Evolutionary conservation across 2,888 invertebrate species (phyloP), one percentile per base, ranked within the genome.

Genomic region (Pandemis corylana): DNA sequence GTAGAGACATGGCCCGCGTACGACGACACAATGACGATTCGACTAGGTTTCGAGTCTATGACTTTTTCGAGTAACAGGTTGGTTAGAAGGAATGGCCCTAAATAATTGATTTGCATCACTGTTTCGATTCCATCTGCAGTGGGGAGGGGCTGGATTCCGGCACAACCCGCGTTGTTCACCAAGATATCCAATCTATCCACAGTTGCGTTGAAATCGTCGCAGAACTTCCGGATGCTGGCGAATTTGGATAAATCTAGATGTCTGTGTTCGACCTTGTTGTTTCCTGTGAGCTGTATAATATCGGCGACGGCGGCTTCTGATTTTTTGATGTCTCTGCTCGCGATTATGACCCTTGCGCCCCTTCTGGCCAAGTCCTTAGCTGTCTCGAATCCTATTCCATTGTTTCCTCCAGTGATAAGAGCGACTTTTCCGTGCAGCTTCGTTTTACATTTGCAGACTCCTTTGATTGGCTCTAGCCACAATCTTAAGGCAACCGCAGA

Each of bases 301-400:
- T 97, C 96, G 80, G 95, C 90, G 7, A 96, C 95, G 0, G 96
- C 95, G 95, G 93, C 90, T 90, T 96, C 96, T 81, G 98, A 97
- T 89, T 95, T 96, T 7, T 94, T 84, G 83, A 96, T 91, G 87
- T 98, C 95, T 78, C 97, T 94, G 84, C 98, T 97, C 0, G 98
- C 98, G 95, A 98, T 97, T 73, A 93, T 83, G 36, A 94, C 89
- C 83, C 95, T 96, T 0, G 97, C 98, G 5, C 96, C 96, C 76
- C 97, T 91, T 77, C 91, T 93, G 0, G 97, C 97, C 77, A 98
- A 88, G 80, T 96, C 96, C 75, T 92, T 90, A 0, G 96, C 97
- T 0, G 97, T 96, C 90, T 97, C 97, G 84, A 96, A 96, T 1
- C 98, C 98, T 75, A 98, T 97, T 2, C 98, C 98, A 0, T 96